These are phyloP conservation scores for Candidula unifasciata DNA, from an alignment of 2,888 invertebrate species.

Conservation along the genomic window DNA sequence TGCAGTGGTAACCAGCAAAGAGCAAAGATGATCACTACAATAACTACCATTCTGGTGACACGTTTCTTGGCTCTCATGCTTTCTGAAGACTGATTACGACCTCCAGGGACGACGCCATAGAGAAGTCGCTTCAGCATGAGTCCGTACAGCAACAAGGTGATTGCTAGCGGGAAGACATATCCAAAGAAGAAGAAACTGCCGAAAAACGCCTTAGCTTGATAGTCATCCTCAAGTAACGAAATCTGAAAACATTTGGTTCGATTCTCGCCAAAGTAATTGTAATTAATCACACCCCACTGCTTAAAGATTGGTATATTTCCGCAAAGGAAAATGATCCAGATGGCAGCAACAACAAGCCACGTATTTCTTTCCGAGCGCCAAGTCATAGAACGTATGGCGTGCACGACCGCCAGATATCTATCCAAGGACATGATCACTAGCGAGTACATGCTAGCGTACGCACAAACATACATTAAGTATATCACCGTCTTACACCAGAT, in stretches of 20 bases:
- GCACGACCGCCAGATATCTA: slow-evolving; percentile 92
- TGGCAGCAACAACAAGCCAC: slow-evolving; percentile 85
- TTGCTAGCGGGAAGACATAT: slow-evolving; percentile 90
- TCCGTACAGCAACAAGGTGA: slow-evolving; percentile 92
- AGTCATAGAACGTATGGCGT: slow-evolving; percentile 92
- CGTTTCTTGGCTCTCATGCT: slow-evolving; percentile 89
- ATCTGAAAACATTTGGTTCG: slow-evolving; percentile 69
- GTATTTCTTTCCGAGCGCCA: slow-evolving; percentile 90
- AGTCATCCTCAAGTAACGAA: slow-evolving; percentile 7
- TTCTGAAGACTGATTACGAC: slow-evolving; percentile 88
- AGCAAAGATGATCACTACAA: slow-evolving; percentile 94
- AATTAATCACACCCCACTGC: slow-evolving; percentile 63
- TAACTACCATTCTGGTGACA: slow-evolving; percentile 93
- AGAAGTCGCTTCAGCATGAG: slow-evolving; percentile 92
- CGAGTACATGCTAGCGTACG: slow-evolving; percentile 95
- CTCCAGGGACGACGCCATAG: slow-evolving; percentile 85
- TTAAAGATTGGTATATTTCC: slow-evolving; percentile 75
- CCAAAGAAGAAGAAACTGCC: slow-evolving; percentile 86
- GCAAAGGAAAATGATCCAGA: slow-evolving; percentile 86
- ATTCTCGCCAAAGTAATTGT: slow-evolving; percentile 76
- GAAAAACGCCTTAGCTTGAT: slow-evolving; percentile 60
- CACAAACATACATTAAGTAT: slow-evolving; percentile 93
- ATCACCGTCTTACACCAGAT: slow-evolving; percentile 93
- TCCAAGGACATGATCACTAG: slow-evolving; percentile 95
- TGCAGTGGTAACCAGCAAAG: slow-evolving; percentile 87